Evolutionary conservation across 92 coral and sea anemone species (phyloP), one percentile per base, ranked within the genome.

Genomic region (Zoanthus sansibaricus): DNA sequence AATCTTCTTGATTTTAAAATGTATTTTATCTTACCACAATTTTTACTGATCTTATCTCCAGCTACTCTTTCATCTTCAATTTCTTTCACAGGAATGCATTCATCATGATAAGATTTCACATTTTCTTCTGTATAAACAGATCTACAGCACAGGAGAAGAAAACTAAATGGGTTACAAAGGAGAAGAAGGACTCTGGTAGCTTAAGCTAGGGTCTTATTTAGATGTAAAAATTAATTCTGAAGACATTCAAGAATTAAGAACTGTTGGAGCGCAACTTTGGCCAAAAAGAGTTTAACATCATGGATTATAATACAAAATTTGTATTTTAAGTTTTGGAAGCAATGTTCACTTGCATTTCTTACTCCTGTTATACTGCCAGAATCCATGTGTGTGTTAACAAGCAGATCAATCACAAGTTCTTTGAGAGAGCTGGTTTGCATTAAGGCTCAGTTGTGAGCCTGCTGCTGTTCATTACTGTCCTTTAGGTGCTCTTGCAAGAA

Each of bases 101-200:
- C 80, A 64, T 86, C 32, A 64, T 82, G 20, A 21, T 85, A 88
- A 56, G 88, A 94, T 3, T 74, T 87, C 13, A 92, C 86, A 49
- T 31, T 71, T 67, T 92, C 84, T 45, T 94, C 91, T 54, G 91
- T 79, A 77, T 94, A 94, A n/a, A 86, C 92, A 31, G 92, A 86
- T 90, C 98, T 94, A 69, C 45, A 69, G 3, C 32, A 9, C 15
- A 69, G 33, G 3, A 69, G 16, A 12, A 67, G 20, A 20, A 67
- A 37, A 67, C 37, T 67, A 30, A 5, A 67, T 8, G 8, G 58
- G 58, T 52, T 52, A 9, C 25, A 25, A 25, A 13, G 15, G 59
- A 6, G 59, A 15, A 54, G 59, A 54, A 54, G 59, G 59, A 54
- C 59, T 10, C 25, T 25, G 25, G 25, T 25, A 25, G 25, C 25